Evolutionary conservation across 2,888 invertebrate species (phyloP), one percentile per base, ranked within the genome.

Genomic region (Rambutsinella grinnellia): DNA sequence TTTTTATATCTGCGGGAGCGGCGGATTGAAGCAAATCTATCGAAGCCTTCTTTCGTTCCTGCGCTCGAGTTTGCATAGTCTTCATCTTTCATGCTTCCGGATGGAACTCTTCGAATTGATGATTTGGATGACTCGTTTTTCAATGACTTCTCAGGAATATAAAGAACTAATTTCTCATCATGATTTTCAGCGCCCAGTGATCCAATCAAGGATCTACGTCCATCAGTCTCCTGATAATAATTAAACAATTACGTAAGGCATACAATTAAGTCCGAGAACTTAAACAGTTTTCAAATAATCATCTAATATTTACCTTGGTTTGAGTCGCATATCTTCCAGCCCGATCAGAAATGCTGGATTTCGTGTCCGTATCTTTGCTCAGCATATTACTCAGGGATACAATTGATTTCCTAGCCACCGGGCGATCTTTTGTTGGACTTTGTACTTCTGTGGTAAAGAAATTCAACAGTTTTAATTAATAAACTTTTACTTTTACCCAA

Each of bases 1-100:
- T 88, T 88, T 72, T 94, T 94, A 84, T 94, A 94, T 51, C 95
- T 88, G 75, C 95, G 89, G 0, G 95, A 96, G 82, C 94, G 89
- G 82, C 96, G 89, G 0, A 94, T 91, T 2, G 93, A 91, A 0
- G 95, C 94, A 85, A 93, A 93, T 82, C 96, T 89, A 85, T 96
- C 94, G 81, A 96, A 96, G 83, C 94, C 93, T 1, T 94, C 94
- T 60, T 85, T 85, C 2, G 81, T 80, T 13, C 82, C 80, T 3
- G 75, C 75, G 49, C 44, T 36, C 13, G 69, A 61, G 44, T 56
- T 63, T 6, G 17, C 36, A 21, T n/a, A 49, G 24, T 71, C 61
- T 3, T 76, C 76, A 5, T 68, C 63, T 24, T 65, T 72, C 13
- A 68, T 56, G 0, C 60, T 44, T 8, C 67, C 61, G 10, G 81